Percentiles rank a stretch among this genome's conserved stretches.
phyloP scores from a whole-genome alignment of 2,797 vertebrate species.

The Enteromius unitaeniatus region DNA sequence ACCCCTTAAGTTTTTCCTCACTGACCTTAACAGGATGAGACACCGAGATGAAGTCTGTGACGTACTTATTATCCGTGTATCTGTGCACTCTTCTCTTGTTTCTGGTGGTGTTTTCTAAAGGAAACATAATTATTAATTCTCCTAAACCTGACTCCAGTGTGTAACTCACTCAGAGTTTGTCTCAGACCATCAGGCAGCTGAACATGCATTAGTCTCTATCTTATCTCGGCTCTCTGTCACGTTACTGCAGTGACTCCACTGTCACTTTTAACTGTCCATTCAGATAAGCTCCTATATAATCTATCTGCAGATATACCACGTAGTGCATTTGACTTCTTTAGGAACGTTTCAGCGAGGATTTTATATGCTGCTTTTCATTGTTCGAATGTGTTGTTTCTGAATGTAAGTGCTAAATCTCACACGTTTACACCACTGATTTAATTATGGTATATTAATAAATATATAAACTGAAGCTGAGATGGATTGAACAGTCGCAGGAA shows the following conservation, averaged over 20 bases:
- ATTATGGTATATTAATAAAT: conserved; percentile 10
- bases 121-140: neutral
- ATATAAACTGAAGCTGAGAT: conserved; percentile 37
- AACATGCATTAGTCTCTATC: neutral
- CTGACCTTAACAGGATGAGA: no score
- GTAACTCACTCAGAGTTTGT: neutral
- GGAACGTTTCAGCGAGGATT: neutral
- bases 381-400: neutral
- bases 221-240: neutral
- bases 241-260: neutral
- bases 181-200: neutral
- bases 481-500: conserved; percentile 57
- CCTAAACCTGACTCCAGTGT: neutral
- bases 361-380: neutral
- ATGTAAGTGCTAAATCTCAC: conserved; percentile 6
- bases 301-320: neutral
- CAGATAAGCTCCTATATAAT: neutral
- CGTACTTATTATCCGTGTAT: no score
- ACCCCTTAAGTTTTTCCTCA: no score
- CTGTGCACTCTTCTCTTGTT: neutral
- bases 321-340: neutral
- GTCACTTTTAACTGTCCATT: neutral
- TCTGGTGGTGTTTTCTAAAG: neutral
- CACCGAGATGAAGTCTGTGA: no score
- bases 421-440: neutral